Base-by-base conservation (phyloP, 30 jellyfish, hydroid and myxozoan genomes). In the Mastigias papua region DNA sequence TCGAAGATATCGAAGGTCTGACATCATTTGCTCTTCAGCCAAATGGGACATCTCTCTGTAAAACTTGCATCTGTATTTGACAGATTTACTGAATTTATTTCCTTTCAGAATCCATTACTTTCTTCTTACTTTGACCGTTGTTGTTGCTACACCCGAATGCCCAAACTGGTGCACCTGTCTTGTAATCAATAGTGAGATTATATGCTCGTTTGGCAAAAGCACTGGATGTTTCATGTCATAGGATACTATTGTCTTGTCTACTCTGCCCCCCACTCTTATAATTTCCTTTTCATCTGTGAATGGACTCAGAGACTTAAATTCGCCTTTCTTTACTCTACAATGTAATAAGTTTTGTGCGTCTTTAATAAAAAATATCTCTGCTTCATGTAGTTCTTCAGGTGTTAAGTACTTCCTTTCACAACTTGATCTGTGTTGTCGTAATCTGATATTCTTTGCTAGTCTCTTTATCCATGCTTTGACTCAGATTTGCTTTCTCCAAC, bases 191-290 rank as follows among this genome's bases (percentile, higher is more conserved):
- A 57, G 78, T 28, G 88, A 42, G 13, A 42, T 42, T 15, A 8
- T 42, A 42, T 42, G 54, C 13, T 42, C 54, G 13, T 4, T 42
- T 67, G 89, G 88, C 22, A 78, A 88, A 66, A 88, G 92, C 32
- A 79, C 88, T 67, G 91, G 91, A 48, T 88, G 90, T 50, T 76
- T 51, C 29, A 48, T 58, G 29, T 89, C 93, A 80, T 89, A 89
- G 28, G 93, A 64, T 80, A 89, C 58, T 27, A 70, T 10, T 50
- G 90, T 85, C 62, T 62, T 73, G 48, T 33, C 50, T 35, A 64
- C 73, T 68, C 86, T 46, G 63, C 93, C 93, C 26, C 93, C 97
- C 6, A 89, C 97, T 72, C 93, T 69, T 64, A 89, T 80, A 72
- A 80, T 42, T 42, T 15, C 54, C 13, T 8, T 42, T 4, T 42